A percentile compares a stretch with the other conserved stretches of the same genome.
Evolutionary conservation across 1,140 invertebrate species (phyloP).

Genomic region (Conus betulinus): DNA sequence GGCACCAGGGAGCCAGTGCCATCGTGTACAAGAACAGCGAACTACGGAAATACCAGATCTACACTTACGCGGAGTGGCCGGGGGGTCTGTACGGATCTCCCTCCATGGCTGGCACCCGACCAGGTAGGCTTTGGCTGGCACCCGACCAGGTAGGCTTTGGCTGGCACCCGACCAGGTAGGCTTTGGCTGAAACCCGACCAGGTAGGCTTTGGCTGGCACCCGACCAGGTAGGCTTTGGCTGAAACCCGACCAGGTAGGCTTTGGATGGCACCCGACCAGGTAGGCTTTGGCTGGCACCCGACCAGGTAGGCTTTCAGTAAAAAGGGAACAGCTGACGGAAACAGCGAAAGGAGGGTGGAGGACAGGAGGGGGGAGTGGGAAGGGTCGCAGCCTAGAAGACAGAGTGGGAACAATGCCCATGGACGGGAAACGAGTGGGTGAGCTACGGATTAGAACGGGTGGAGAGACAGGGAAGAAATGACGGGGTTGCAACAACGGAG

Average conservation of each 20-base stretch:
- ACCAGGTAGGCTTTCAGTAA: too few relatives aligned
- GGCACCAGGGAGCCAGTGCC: constrained; percentile 88
- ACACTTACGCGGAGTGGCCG: constrained; percentile 95
- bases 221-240: constrained; percentile 85
- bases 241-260: not conserved
- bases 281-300: too few relatives aligned
- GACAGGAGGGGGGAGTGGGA: not conserved
- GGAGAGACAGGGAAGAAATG: too few relatives aligned
- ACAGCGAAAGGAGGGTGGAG: not conserved
- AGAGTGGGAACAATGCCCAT: too few relatives aligned
- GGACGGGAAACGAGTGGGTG: too few relatives aligned
- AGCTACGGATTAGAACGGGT: too few relatives aligned
- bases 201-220: constrained; percentile 87
- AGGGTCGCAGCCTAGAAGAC: not conserved
- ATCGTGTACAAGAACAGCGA: constrained; percentile 89
- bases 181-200: constrained; percentile 88
- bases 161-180: too few relatives aligned
- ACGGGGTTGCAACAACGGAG: too few relatives aligned
- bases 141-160: not conserved
- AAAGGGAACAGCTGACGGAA: not conserved
- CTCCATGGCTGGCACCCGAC: constrained; percentile 94
- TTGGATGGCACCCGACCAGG: too few relatives aligned
- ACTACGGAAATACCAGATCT: constrained; percentile 92
- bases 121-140: constrained; percentile 82
- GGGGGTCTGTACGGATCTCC: constrained; percentile 99